phyloP scores from a whole-genome alignment of 2,888 invertebrate genomes.

The Synergus umbraculus region DNA sequence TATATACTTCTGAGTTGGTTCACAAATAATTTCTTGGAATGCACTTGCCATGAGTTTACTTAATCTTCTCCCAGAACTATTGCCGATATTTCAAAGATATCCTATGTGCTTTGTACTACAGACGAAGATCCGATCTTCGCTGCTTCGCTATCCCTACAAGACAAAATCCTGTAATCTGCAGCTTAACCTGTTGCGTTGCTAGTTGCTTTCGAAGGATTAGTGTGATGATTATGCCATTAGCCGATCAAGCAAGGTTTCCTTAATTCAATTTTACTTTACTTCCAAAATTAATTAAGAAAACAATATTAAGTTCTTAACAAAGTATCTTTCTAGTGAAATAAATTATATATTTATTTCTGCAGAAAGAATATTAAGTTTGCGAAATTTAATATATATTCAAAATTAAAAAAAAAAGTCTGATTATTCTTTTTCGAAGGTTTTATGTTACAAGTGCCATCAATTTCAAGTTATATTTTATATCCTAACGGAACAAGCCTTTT shows the following conservation, averaged over 20 bases:
- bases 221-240: conserved; percentile 1
- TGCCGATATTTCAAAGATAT: conserved; percentile 6
- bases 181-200: conserved; percentile 19
- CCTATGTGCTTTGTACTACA: not conserved
- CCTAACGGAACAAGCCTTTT: too few species aligned
- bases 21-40: not conserved
- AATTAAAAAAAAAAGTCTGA: too few species aligned
- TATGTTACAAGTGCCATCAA: too few species aligned
- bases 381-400: too few species aligned
- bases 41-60: not conserved
- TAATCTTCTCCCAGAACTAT: not conserved
- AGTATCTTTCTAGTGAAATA: too few species aligned
- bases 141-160: not conserved
- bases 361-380: too few species aligned
- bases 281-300: not conserved
- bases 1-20: not conserved
- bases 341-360: too few species aligned
- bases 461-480: too few species aligned
- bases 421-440: too few species aligned
- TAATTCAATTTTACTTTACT: not conserved
- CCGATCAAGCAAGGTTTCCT: not conserved
- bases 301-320: not conserved
- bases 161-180: conserved; percentile 14
- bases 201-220: conserved; percentile 15
- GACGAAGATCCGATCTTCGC: conserved; percentile 12